Percentiles rank a stretch among this genome's conserved stretches.
phyloP scores from a whole-genome alignment of 2,888 invertebrate species.

The Lissocephala sabroskyi region DNA sequence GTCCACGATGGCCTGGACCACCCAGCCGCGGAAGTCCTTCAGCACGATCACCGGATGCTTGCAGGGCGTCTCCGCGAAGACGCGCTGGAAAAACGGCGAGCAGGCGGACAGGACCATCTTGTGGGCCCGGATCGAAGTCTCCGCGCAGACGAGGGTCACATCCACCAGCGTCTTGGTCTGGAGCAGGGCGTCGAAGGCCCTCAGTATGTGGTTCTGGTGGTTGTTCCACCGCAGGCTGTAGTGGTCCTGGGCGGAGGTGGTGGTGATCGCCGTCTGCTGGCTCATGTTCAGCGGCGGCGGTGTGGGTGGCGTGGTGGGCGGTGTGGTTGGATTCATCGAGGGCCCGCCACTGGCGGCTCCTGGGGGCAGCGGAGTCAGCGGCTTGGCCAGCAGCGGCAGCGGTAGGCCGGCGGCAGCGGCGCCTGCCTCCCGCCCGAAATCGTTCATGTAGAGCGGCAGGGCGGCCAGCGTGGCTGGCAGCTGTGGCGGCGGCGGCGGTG shows the following conservation, averaged over 20 bases:
- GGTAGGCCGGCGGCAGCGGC: constrained; percentile 38
- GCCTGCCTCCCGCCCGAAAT: constrained; percentile 48
- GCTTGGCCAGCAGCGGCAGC: constrained; percentile 46
- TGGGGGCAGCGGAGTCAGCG: constrained; percentile 16
- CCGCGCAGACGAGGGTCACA: constrained; percentile 91
- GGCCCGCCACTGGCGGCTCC: constrained; percentile 11
- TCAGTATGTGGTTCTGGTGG: constrained; percentile 90
- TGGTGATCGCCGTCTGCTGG: constrained; percentile 21
- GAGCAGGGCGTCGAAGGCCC: constrained; percentile 90
- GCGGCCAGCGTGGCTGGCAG: too few species aligned
- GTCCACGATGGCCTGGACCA: constrained; percentile 90
- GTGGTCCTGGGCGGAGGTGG: constrained; percentile 78
- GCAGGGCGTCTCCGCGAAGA: constrained; percentile 93
- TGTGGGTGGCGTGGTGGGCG: constrained; percentile 58
- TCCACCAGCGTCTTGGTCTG: constrained; percentile 91
- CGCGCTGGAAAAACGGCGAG: constrained; percentile 90
- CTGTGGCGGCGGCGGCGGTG: constrained; percentile 4
- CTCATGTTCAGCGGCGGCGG: constrained; percentile 57
- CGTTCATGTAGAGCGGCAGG: constrained; percentile 47
- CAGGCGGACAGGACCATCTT: constrained; percentile 92
- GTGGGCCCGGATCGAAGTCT: constrained; percentile 89
- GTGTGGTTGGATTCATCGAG: constrained; percentile 38
- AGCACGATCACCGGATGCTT: constrained; percentile 94
- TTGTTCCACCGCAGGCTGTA: constrained; percentile 96
- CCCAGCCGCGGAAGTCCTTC: constrained; percentile 91